phyloP scores from a whole-genome alignment of 2,888 invertebrate genomes.

The Mimumesa dahlbomi region DNA sequence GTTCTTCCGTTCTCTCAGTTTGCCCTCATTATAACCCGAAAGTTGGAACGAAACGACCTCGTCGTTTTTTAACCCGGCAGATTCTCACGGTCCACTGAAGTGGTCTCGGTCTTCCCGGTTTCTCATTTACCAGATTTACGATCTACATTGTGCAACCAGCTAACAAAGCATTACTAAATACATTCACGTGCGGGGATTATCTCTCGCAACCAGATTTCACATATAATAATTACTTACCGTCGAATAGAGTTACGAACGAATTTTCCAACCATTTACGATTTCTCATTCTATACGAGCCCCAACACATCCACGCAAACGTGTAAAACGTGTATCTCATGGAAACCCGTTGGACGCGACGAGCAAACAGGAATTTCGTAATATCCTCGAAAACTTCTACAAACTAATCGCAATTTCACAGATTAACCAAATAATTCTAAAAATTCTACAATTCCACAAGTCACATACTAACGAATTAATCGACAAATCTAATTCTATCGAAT shows the following conservation, averaged over 20 bases:
- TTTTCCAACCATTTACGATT: neutral
- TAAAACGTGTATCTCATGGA: too few relatives aligned
- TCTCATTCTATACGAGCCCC: too few relatives aligned
- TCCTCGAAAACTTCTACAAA: too few relatives aligned
- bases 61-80: constrained; percentile 18
- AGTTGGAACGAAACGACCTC: constrained; percentile 21
- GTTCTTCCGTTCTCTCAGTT: constrained; percentile 9
- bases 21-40: constrained; percentile 42
- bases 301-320: too few relatives aligned
- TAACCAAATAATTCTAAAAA: too few relatives aligned
- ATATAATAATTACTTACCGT: constrained; percentile 15
- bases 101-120: constrained; percentile 21
- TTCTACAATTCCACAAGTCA: too few relatives aligned
- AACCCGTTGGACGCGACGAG: too few relatives aligned
- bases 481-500: too few relatives aligned
- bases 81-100: constrained; percentile 57
- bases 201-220: constrained; percentile 8
- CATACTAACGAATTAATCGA: too few relatives aligned
- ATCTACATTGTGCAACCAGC: constrained; percentile 25
- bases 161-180: constrained; percentile 41
- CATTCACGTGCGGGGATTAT: constrained; percentile 2
- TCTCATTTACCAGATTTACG: constrained; percentile 31
- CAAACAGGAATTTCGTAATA: too few relatives aligned
- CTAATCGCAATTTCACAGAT: too few relatives aligned
- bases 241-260: neutral